A percentile compares a stretch with the other conserved stretches of the same genome.
Conservation (phyloP, 2,797 vertebrate genomes). For the Apogon hyalosoma region DNA sequence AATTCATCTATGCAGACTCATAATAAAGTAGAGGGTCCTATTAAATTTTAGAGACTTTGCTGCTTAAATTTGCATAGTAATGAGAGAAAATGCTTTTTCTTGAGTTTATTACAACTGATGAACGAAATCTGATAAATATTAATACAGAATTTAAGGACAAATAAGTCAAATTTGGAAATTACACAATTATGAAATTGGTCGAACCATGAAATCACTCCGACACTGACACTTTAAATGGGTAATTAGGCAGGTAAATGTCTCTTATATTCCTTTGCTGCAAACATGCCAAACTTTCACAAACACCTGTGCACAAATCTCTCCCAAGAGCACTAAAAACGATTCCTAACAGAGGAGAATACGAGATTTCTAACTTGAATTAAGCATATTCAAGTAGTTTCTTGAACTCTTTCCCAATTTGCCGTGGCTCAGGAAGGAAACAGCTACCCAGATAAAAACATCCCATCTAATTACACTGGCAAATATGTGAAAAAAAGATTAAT, state of each 20-base stretch:
- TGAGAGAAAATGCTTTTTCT: conserved; percentile 4
- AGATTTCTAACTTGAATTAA: conserved; percentile 3
- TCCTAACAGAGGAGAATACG: not conserved
- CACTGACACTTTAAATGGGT: not conserved
- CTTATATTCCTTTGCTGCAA: not conserved
- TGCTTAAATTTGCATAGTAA: conserved; percentile 31
- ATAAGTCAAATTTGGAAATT: conserved; percentile 13
- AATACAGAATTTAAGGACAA: not conserved
- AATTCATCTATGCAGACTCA: conserved; percentile 8
- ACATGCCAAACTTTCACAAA: not conserved
- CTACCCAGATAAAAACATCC: conserved; percentile 22
- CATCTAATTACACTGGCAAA: conserved; percentile 19
- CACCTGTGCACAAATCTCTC: not conserved
- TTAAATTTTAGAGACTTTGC: conserved; percentile 18
- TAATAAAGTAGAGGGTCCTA: conserved; percentile 20
- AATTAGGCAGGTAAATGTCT: conserved; percentile 11
- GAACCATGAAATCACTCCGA: conserved; percentile 5
- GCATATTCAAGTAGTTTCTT: conserved; percentile 19
- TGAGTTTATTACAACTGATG: conserved; percentile 19
- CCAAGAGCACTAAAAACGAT: not conserved
- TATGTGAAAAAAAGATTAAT: conserved; percentile 13
- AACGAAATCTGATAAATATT: conserved; percentile 18
- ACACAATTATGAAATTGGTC: conserved; percentile 6
- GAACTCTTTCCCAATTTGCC: conserved; percentile 8
- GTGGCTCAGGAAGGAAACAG: conserved; percentile 9